Base-by-base conservation (phyloP, 2,797 vertebrate species). In the Lates japonicus region DNA sequence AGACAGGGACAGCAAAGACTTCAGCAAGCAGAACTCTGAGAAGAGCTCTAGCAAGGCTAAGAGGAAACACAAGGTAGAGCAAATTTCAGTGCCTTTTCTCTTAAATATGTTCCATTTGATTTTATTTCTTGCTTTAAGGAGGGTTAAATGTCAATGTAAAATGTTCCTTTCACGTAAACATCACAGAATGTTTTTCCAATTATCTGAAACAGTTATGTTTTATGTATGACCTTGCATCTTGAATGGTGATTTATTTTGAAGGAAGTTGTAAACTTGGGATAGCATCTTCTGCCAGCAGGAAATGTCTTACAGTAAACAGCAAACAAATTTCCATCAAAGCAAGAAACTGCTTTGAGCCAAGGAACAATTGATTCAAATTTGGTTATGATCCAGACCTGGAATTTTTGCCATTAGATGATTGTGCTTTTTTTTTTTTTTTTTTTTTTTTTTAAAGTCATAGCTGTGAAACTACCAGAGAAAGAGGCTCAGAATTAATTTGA, bases 61-160 rank as follows among this genome's bases (percentile, higher is more conserved):
- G 89, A 96, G 98, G 93, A 99, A 99, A 94, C 97, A 97, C 90
- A 99, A 99, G 96, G 94, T 99, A 44, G 11, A 55, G 20, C 1
- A 22, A 33, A 54, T 54, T 64, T 68, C 10, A 44, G 5, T 67
- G 42, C 16, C 14, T 17, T 19, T 48, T 48, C 33, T 20, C 7
- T 55, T 35, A 3, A 22, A 39, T 5, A 0, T 22, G 41, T 70
- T 67, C 12, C 19, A 1, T 59, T 62, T 25, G 1, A 44, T 0
- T 72, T 1, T 1, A 19, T 20, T n/a, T 67, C 11, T 65, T 7
- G 1, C 33, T 70, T 51, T 51, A 16, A 60, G 11, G 13, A 63
- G 14, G 37, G 12, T 19, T 31, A 52, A 55, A 55, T 60, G 11
- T 22, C 4, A 17, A 0, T 41, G 1, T 19, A 29, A 29, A 29